Base-by-base conservation (phyloP, 2,113 vertebrate genomes). In the Dipodomys spectabilis region DNA sequence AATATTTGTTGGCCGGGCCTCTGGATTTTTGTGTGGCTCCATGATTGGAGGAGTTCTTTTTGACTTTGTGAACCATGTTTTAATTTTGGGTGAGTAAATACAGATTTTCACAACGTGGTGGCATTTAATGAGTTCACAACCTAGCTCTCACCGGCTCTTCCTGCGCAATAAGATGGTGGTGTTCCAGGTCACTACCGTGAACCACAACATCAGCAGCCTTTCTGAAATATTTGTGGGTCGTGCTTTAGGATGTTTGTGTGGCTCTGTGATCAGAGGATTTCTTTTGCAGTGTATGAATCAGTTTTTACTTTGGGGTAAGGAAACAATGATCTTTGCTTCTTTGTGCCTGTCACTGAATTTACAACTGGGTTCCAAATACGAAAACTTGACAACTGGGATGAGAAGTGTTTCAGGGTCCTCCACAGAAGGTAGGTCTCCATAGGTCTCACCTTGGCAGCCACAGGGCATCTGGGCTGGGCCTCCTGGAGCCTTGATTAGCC, bases 1-100 rank as follows among this genome's bases (percentile, higher is more conserved):
- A 90, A 98, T 99, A 96, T 99, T 99, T 45, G 98, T 99, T 25
- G 99, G 99, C 1, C 98, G 99, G 1, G 99, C 99, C 0, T 86
- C 96, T 1, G 99, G 99, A 18, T 99, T 98, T 97, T 98, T 99
- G 44, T 97, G 97, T 1, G 99, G 99, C 4, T 99, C 99, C 18
- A 96, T 99, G 67, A 0, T 99, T 20, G 99, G 98, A 13, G 99
- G 99, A 35, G 7, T 98, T 72, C 98, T 99, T 68, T 98, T 99
- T 77, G 99, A 99, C 94, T 97, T 68, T 92, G 96, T 98, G 97
- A 98, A 99, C 96, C 98, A 98, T 6, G 95, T 98, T 22, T 97
- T 99, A 2, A 98, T 99, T 88, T 97, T 99, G 30, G 99, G 99
- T 99, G 98, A 98, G 98, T 97, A 85, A 84, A 86, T 8, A 23